These are phyloP conservation scores for Homalodisca vitripennis DNA, from an alignment of 1,140 invertebrate genomes.

Conservation along the genomic window DNA sequence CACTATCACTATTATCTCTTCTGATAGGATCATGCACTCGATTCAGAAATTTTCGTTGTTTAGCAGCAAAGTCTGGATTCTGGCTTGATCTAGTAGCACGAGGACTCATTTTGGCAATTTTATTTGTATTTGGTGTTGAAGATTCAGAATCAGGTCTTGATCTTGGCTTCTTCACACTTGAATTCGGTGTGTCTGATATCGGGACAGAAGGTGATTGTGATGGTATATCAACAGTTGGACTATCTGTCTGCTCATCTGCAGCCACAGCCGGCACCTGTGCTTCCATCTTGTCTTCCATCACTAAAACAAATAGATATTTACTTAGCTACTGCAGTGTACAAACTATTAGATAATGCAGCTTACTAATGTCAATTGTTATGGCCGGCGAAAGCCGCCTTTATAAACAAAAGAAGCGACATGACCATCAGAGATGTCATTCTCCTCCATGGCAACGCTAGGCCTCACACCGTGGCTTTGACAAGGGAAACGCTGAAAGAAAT, in stretches of 20 bases:
- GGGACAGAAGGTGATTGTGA: neutral
- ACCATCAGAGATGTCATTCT: no score
- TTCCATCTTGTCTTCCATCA: neutral
- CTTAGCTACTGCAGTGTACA: no score
- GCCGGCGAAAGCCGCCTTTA: no score
- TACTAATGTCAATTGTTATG: no score
- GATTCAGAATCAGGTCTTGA: neutral
- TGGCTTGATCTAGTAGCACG: conserved; percentile 52
- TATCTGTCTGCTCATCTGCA: neutral
- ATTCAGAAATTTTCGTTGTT: conserved; percentile 56
- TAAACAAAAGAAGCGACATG: no score
- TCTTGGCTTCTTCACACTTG: neutral
- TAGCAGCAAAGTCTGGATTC: conserved; percentile 58
- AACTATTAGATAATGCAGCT: no score
- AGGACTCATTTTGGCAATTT: conserved; percentile 1
- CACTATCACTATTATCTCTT: conserved; percentile 1
- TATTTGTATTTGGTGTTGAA: neutral
- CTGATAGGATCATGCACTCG: conserved; percentile 39
- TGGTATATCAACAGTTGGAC: neutral
- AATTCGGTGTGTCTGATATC: neutral
- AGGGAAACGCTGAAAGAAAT: no score
- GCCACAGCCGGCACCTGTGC: neutral
- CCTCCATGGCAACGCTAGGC: no score
- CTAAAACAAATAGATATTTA: no score
- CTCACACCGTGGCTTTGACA: no score